phyloP scores from a whole-genome alignment of 2,797 vertebrate species.

The Galago senegalensis region DNA sequence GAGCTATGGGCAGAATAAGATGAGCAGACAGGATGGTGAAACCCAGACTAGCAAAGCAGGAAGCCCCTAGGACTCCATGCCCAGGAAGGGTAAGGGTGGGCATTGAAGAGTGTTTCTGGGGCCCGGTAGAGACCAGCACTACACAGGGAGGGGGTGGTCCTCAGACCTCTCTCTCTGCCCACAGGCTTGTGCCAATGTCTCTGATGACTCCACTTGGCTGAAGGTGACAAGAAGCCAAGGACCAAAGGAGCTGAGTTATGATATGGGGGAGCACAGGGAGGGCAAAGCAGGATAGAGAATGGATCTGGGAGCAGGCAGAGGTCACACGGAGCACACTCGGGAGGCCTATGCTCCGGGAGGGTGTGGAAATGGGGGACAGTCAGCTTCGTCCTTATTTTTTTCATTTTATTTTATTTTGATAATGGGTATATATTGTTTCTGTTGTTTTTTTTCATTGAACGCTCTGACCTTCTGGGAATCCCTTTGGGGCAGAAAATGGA shows the following conservation, averaged over 20 bases:
- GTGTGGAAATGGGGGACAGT: background rate
- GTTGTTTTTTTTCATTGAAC: background rate
- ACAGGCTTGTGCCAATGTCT: background rate
- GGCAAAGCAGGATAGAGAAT: background rate
- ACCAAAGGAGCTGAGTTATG: background rate
- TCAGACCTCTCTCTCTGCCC: background rate
- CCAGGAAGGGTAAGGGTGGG: background rate
- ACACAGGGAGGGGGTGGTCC: too few relatives aligned
- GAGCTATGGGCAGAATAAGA: background rate
- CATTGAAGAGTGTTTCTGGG: background rate
- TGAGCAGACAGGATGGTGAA: background rate
- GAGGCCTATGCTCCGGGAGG: rapidly evolving
- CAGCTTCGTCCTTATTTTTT: background rate
- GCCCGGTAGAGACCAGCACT: background rate
- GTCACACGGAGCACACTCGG: background rate
- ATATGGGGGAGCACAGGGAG: background rate
- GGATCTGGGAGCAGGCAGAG: background rate
- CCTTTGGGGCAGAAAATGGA: background rate
- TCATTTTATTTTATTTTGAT: background rate
- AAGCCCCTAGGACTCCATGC: rapidly evolving
- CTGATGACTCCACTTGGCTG: background rate
- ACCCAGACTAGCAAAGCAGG: too few relatives aligned
- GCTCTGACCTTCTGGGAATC: conserved; percentile 10
- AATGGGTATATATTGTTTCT: background rate
- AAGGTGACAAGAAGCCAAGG: background rate